These are phyloP conservation scores for Tetramorium parvispinum DNA, from an alignment of 1,140 invertebrate genomes.

Conservation along the genomic window DNA sequence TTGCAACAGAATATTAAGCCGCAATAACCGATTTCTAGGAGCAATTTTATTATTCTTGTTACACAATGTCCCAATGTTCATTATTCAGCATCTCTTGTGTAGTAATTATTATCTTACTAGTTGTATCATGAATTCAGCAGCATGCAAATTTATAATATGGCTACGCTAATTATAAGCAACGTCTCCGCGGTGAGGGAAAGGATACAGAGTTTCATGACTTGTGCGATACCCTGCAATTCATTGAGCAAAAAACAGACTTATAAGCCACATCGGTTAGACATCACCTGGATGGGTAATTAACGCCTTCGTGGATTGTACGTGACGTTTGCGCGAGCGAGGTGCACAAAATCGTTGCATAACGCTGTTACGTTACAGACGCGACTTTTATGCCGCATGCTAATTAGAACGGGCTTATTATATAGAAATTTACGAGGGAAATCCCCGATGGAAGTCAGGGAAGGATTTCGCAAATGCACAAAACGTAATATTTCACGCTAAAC, in stretches of 20 bases:
- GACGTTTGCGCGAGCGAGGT: constrained; percentile 41
- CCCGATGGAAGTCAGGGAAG: constrained; percentile 21
- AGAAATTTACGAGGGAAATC: constrained; percentile 45
- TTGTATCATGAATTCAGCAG: constrained; percentile 1
- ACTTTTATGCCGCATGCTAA: constrained; percentile 66
- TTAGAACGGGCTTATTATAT: constrained; percentile 58
- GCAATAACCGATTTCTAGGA: constrained; percentile 12
- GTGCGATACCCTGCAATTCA: not conserved
- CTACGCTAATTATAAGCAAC: constrained; percentile 25
- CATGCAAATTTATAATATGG: constrained; percentile 23
- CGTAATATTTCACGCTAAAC: constrained; percentile 57
- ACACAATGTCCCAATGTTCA: constrained; percentile 12
- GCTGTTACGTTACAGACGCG: constrained; percentile 56
- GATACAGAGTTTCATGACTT: constrained; percentile 28
- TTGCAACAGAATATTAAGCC: not conserved
- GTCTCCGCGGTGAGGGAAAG: constrained; percentile 11
- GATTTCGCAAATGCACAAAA: constrained; percentile 52
- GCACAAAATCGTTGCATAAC: constrained; percentile 61
- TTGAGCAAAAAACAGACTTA: constrained; percentile 22
- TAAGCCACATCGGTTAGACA: constrained; percentile 34
- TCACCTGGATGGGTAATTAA: constrained; percentile 66
- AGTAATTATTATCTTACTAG: constrained; percentile 16
- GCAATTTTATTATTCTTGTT: constrained; percentile 28
- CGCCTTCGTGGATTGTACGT: constrained; percentile 52
- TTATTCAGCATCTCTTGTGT: not conserved